These are phyloP conservation scores for Panagrolaimus sp. DNA, from an alignment of 1,140 invertebrate species.

Conservation along the genomic window DNA sequence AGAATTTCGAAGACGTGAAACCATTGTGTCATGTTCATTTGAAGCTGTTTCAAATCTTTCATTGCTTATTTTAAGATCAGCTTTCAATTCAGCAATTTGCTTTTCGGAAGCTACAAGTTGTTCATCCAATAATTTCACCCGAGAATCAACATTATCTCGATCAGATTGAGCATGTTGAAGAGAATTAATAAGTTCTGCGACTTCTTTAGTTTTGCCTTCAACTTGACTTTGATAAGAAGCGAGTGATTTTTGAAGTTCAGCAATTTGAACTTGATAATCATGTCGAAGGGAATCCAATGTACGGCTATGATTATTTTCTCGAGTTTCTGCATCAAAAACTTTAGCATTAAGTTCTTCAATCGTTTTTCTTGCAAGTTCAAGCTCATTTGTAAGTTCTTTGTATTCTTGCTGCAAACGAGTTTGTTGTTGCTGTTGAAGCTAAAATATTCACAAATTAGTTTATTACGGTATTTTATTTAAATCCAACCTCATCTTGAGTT, in stretches of 20 bases:
- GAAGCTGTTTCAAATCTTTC: neutral
- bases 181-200: neutral
- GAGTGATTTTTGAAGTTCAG: neutral
- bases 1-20: neutral
- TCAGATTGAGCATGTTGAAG: neutral
- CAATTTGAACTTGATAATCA: neutral
- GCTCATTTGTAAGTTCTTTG: neutral
- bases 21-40: neutral
- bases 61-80: neutral
- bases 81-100: neutral
- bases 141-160: slow-evolving; percentile 8
- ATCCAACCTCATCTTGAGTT: neutral
- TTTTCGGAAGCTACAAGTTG: neutral
- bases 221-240: neutral
- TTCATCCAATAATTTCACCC: neutral
- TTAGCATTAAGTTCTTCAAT: neutral
- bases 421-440: too few species aligned
- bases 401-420: neutral
- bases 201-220: neutral
- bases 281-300: neutral
- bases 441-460: too few species aligned
- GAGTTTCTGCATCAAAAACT: neutral
- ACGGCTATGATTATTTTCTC: neutral
- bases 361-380: neutral
- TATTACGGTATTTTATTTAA: neutral